Percentiles rank a stretch among this genome's conserved stretches.
Conservation (phyloP, 2,797 vertebrate species). For the Diglossa cyanea region DNA sequence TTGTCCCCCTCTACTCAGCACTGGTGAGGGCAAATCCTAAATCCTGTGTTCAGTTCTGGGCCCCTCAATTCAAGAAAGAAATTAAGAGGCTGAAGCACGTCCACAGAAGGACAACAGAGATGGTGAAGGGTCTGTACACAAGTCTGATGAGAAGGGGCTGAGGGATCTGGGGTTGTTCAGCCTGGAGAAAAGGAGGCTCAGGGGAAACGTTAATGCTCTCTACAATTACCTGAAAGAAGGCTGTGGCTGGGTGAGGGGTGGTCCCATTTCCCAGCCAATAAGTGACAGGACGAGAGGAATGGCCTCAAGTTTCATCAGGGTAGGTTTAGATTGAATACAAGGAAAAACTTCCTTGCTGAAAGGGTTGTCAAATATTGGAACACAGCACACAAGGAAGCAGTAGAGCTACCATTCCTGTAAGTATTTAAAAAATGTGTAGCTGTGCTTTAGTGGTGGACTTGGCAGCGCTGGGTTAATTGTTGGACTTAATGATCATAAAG, state of each 20-base stretch:
- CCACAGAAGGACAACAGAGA: fast-evolving
- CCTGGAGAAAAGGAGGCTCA: not conserved
- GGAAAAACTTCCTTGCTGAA: not conserved
- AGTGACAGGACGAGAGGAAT: not conserved
- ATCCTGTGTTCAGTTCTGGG: not conserved
- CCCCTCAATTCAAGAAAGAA: not conserved
- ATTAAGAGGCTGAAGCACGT: fast-evolving
- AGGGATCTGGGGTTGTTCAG: not conserved
- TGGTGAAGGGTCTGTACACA: not conserved
- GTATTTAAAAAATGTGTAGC: not conserved
- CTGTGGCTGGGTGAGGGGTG: fast-evolving
- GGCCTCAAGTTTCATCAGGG: not conserved
- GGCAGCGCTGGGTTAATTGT: not conserved
- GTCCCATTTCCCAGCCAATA: not conserved
- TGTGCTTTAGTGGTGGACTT: not conserved
- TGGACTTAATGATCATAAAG: not conserved
- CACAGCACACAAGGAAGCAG: not conserved
- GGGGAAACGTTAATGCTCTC: not conserved
- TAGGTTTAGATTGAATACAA: not conserved
- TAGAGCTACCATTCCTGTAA: not conserved
- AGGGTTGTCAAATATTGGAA: not conserved
- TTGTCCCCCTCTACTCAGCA: fast-evolving
- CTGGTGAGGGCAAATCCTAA: not conserved
- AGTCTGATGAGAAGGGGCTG: not conserved
- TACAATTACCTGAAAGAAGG: not conserved